Evolutionary conservation across 2,797 vertebrate species (phyloP).

Genomic region (Oreochromis mossambicus): DNA sequence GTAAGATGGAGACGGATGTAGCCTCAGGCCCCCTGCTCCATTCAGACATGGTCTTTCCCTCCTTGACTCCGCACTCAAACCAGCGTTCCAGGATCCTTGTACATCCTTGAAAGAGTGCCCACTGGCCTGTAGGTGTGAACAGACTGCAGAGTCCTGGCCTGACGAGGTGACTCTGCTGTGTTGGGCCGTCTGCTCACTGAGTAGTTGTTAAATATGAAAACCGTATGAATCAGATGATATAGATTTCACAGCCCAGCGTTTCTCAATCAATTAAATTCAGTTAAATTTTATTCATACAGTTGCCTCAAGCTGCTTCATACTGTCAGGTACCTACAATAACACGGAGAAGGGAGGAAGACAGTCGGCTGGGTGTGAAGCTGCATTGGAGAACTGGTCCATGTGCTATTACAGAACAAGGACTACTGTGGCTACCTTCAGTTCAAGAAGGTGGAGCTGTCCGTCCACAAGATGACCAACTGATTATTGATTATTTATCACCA

Average conservation of each 20-base stretch:
- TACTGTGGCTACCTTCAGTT: neutral
- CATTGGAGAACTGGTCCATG: neutral
- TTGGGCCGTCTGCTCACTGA: neutral
- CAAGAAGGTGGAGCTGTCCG: neutral
- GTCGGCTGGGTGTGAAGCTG: accelerated
- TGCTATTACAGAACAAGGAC: neutral
- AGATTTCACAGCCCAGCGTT: neutral
- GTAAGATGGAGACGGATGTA: neutral
- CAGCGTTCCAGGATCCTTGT: neutral
- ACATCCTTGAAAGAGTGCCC: neutral
- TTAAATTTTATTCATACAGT: neutral
- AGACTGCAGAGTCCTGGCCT: neutral
- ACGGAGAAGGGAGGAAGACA: neutral
- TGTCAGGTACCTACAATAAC: neutral
- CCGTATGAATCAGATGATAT: neutral
- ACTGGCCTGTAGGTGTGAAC: neutral
- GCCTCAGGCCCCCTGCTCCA: neutral
- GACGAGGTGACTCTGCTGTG: neutral
- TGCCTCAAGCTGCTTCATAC: neutral
- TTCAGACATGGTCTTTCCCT: neutral
- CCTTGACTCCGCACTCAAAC: neutral
- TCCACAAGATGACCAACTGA: neutral
- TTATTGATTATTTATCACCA: neutral
- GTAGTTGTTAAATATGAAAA: neutral
- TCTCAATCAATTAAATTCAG: neutral